Percentiles rank a stretch among this genome's conserved stretches.
Evolutionary conservation across 2,888 invertebrate genomes (phyloP).

Genomic region (Drosophila macrospina): DNA sequence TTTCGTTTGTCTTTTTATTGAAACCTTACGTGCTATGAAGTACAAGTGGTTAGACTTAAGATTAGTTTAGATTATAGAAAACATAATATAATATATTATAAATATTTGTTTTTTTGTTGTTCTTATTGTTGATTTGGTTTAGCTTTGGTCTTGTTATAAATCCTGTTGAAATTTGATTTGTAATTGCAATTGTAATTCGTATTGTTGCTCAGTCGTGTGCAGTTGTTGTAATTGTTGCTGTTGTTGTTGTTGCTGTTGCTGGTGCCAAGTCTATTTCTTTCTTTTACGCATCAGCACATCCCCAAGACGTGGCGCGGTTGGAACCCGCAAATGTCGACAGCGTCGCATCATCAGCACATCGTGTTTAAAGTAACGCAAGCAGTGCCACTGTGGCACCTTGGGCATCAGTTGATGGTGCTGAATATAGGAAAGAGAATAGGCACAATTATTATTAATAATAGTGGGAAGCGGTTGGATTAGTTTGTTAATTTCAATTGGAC

Average conservation of each 20-base stretch:
- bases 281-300: constrained; percentile 76
- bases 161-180: constrained; percentile 59
- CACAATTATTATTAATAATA: too few species aligned
- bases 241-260: constrained; percentile 19
- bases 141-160: constrained; percentile 68
- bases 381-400: constrained; percentile 94
- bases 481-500: too few species aligned
- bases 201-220: constrained; percentile 70
- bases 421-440: neutral
- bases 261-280: constrained; percentile 54
- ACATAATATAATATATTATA: constrained; percentile 26
- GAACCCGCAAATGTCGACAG: constrained; percentile 90
- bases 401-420: constrained; percentile 90
- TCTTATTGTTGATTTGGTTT: constrained; percentile 37
- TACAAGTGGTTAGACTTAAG: constrained; percentile 74
- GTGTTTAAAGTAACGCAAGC: constrained; percentile 92
- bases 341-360: constrained; percentile 89
- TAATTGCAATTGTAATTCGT: constrained; percentile 57
- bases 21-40: constrained; percentile 75
- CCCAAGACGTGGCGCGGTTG: constrained; percentile 80
- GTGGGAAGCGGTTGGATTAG: too few species aligned
- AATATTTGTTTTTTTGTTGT: constrained; percentile 6
- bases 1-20: constrained; percentile 50
- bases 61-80: constrained; percentile 45
- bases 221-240: constrained; percentile 39